Percentiles rank a stretch among this genome's conserved stretches.
These are phyloP conservation scores for Premnoplex brunnescens DNA, from an alignment of 2,797 vertebrate species.

Conservation along the genomic window DNA sequence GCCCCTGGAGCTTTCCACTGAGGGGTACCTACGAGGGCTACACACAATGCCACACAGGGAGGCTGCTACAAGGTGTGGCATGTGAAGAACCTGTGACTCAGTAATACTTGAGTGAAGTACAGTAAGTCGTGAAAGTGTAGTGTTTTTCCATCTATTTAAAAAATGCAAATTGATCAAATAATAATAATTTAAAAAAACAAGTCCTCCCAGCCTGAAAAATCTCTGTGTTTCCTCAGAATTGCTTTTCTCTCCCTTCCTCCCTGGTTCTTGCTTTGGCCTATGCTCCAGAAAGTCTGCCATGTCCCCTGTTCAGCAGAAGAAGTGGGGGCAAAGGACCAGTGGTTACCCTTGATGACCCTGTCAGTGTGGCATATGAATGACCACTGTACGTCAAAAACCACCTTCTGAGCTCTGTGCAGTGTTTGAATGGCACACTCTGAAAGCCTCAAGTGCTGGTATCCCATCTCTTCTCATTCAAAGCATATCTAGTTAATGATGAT, in stretches of 20 bases:
- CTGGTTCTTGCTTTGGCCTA: not conserved
- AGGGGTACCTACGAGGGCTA: rapidly evolving
- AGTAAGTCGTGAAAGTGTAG: not conserved
- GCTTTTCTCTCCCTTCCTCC: not conserved
- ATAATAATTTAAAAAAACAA: not conserved
- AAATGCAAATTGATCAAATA: not conserved
- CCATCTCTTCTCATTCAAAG: not conserved
- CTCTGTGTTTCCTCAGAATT: rapidly evolving
- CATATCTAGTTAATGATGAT: not conserved
- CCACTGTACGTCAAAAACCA: rapidly evolving
- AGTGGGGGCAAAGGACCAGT: not conserved
- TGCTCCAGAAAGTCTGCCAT: not conserved
- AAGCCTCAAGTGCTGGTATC: not conserved
- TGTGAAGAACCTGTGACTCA: rapidly evolving
- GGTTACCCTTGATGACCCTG: not conserved
- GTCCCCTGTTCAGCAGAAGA: not conserved
- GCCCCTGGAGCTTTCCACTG: not conserved
- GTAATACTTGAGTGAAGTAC: not conserved
- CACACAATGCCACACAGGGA: not conserved
- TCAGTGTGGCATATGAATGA: not conserved
- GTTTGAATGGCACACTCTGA: not conserved
- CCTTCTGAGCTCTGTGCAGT: not conserved
- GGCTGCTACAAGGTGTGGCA: not conserved
- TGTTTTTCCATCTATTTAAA: not conserved
- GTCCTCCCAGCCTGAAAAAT: not conserved